Conservation (phyloP, 2,113 vertebrate genomes). For the Tetrao urogallus region DNA sequence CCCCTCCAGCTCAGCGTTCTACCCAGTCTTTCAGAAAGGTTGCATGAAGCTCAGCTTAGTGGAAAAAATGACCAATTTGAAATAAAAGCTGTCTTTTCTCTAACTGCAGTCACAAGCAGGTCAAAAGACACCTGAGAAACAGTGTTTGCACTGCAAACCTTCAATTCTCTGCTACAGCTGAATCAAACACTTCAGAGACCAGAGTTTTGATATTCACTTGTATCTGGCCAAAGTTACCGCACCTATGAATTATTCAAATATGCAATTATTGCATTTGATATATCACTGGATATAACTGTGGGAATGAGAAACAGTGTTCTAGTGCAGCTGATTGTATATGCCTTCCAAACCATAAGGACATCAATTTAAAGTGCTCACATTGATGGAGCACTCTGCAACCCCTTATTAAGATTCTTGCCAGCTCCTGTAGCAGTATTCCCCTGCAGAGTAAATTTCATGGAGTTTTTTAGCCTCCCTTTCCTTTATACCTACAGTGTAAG, state of each 20-base stretch:
- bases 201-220: slow-evolving; percentile 51
- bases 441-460: slow-evolving; percentile 57
- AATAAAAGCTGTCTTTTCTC: slow-evolving; percentile 31
- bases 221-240: slow-evolving; percentile 38
- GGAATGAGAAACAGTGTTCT: slow-evolving; percentile 58
- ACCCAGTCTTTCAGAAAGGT: slow-evolving; percentile 25
- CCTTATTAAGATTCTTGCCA: slow-evolving; percentile 60
- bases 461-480: slow-evolving; percentile 36
- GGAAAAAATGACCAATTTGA: slow-evolving; percentile 26
- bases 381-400: slow-evolving; percentile 53
- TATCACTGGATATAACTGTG: slow-evolving; percentile 53
- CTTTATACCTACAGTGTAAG: slow-evolving; percentile 28
- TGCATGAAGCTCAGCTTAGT: slow-evolving; percentile 44
- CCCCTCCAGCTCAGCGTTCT: slow-evolving; percentile 19
- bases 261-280: slow-evolving; percentile 65
- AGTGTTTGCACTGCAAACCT: background rate
- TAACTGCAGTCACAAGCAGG: slow-evolving; percentile 5
- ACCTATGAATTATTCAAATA: slow-evolving; percentile 69
- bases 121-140: slow-evolving; percentile 22
- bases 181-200: slow-evolving; percentile 52
- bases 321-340: slow-evolving; percentile 53
- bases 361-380: slow-evolving; percentile 56
- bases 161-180: slow-evolving; percentile 13
- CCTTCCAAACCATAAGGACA: slow-evolving; percentile 59
- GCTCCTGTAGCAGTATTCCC: slow-evolving; percentile 29